Conservation (phyloP, 2,113 vertebrate genomes). For the Corvus moneduloides region DNA sequence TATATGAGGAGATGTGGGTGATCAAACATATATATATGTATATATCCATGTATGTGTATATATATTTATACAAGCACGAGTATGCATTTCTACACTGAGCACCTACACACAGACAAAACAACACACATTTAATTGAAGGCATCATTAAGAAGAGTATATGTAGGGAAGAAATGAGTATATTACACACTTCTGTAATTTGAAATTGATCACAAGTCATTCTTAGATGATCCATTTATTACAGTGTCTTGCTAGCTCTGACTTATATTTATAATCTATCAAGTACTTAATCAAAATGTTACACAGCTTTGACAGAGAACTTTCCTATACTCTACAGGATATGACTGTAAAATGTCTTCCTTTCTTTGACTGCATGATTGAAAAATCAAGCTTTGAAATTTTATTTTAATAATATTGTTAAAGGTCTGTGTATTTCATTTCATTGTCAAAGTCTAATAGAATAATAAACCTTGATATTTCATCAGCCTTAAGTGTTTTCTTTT, state of each 20-base stretch:
- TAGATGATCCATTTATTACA: constrained; percentile 37
- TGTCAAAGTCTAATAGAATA: constrained; percentile 50
- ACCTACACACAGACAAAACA: neutral
- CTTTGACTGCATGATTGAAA: constrained; percentile 41
- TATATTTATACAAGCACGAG: neutral
- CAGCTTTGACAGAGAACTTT: constrained; percentile 19
- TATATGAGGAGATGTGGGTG: neutral
- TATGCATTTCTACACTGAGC: neutral
- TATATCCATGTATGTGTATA: too few species aligned
- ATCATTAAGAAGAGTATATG: neutral
- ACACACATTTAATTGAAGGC: neutral
- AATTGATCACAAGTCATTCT: constrained; percentile 47
- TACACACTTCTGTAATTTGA: constrained; percentile 8
- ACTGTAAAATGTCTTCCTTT: constrained; percentile 32
- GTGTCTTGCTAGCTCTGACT: constrained; percentile 35
- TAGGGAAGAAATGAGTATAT: neutral
- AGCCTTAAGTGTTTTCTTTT: constrained; percentile 48
- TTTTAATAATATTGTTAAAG: constrained; percentile 49
- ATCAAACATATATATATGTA: neutral
- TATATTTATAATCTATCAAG: constrained; percentile 8
- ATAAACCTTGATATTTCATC: constrained; percentile 59
- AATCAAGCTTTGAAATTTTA: constrained; percentile 58
- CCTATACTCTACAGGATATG: constrained; percentile 1
- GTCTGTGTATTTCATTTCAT: constrained; percentile 38
- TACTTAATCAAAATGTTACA: constrained; percentile 33